A percentile compares a stretch with the other conserved stretches of the same genome.
Evolutionary conservation across 2,888 invertebrate species (phyloP).

Genomic region (Merodon equestris): DNA sequence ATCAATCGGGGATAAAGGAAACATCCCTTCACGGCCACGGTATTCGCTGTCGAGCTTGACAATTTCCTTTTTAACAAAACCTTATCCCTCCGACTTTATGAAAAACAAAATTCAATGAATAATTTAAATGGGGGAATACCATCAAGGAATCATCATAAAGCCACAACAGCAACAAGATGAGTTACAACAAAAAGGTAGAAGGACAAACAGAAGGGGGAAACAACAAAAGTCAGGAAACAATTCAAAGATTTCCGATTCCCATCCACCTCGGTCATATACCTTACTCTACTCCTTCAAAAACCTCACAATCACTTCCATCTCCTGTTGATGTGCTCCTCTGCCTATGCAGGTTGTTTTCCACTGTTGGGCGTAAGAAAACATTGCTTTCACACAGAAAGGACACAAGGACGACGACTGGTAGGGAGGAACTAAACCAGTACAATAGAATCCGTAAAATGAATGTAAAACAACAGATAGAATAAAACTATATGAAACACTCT

Average conservation of each 20-base stretch:
- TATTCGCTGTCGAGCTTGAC: no score
- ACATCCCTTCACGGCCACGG: no score
- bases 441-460: no score
- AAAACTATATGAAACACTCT: constrained; percentile 3
- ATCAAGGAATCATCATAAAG: constrained; percentile 2
- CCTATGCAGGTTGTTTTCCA: constrained; percentile 24
- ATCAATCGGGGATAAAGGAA: background rate
- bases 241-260: constrained; percentile 40
- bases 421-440: no score
- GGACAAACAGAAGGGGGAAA: constrained; percentile 11
- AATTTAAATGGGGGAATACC: constrained; percentile 37
- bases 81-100: constrained; percentile 15
- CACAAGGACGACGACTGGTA: no score
- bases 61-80: constrained; percentile 29
- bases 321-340: background rate
- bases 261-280: constrained; percentile 37
- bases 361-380: constrained; percentile 4
- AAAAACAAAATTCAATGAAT: constrained; percentile 37
- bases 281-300: no score
- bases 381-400: constrained; percentile 7
- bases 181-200: background rate
- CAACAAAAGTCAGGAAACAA: constrained; percentile 2
- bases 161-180: background rate
- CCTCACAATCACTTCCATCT: background rate
- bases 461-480: constrained; percentile 9